phyloP scores from a whole-genome alignment of 2,888 invertebrate species.

The Aproaerema taeniolella region DNA sequence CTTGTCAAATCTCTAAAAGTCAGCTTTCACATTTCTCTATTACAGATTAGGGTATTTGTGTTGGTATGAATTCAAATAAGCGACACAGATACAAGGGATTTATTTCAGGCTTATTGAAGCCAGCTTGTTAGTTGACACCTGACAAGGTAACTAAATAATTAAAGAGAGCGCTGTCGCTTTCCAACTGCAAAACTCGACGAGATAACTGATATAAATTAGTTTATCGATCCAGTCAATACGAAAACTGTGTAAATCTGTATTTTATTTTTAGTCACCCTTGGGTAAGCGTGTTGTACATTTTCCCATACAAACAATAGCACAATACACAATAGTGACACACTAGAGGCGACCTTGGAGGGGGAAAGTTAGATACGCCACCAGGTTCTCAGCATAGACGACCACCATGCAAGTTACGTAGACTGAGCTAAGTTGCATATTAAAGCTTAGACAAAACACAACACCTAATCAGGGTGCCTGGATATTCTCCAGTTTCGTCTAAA shows the following conservation, averaged over 20 bases:
- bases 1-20: conserved; percentile 18
- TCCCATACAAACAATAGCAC: conserved; percentile 26
- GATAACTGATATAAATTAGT: too few species aligned
- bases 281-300: conserved; percentile 10
- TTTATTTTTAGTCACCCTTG: neutral
- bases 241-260: too few species aligned
- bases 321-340: conserved; percentile 32
- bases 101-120: neutral
- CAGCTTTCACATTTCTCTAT: conserved; percentile 16
- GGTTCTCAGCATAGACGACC: neutral
- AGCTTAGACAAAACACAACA: too few species aligned
- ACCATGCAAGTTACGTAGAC: conserved; percentile 3
- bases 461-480: too few species aligned
- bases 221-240: too few species aligned
- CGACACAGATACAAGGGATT: neutral
- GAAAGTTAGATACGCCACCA: conserved; percentile 29
- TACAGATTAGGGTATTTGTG: conserved; percentile 11
- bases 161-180: too few species aligned
- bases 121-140: neutral
- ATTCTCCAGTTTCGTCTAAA: too few species aligned
- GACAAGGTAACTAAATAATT: too few species aligned
- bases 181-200: too few species aligned
- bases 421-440: too few species aligned
- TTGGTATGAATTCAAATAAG: neutral
- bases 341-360: conserved; percentile 33